Conservation (phyloP, 2,113 vertebrate genomes). For the Cryptomyrus ogoouensis region DNA sequence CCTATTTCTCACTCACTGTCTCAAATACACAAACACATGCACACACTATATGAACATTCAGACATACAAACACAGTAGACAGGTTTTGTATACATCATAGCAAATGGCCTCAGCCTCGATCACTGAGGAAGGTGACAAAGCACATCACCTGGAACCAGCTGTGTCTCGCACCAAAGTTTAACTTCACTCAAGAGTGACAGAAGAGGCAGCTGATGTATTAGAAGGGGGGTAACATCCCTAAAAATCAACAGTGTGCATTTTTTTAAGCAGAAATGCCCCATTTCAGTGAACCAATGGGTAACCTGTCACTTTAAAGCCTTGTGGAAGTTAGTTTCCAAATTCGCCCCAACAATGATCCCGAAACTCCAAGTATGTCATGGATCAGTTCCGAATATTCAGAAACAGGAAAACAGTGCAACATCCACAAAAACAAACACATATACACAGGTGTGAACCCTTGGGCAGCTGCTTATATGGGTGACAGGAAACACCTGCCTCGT, state of each 20-base stretch:
- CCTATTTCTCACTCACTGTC: constrained; percentile 37
- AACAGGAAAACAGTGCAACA: background rate
- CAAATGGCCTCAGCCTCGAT: background rate
- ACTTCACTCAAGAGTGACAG: background rate
- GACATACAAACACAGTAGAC: background rate
- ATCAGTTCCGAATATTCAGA: background rate
- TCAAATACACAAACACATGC: background rate
- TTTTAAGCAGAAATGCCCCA: background rate
- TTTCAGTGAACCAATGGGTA: background rate
- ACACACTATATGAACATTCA: background rate
- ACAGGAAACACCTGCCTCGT: background rate
- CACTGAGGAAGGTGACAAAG: background rate
- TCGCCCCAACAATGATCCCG: constrained; percentile 31
- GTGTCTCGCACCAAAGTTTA: background rate
- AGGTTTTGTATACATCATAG: background rate
- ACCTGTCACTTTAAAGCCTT: constrained; percentile 36
- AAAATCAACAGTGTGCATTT: background rate
- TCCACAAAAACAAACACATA: background rate
- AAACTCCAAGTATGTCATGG: background rate
- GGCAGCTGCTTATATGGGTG: background rate
- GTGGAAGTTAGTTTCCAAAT: constrained; percentile 40
- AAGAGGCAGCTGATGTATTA: background rate
- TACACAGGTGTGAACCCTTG: background rate
- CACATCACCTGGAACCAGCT: constrained; percentile 41
- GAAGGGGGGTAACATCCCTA: background rate